Conservation (phyloP, 35 echinoderm and acorn worm genomes). For the Stichopus chloronotus region DNA sequence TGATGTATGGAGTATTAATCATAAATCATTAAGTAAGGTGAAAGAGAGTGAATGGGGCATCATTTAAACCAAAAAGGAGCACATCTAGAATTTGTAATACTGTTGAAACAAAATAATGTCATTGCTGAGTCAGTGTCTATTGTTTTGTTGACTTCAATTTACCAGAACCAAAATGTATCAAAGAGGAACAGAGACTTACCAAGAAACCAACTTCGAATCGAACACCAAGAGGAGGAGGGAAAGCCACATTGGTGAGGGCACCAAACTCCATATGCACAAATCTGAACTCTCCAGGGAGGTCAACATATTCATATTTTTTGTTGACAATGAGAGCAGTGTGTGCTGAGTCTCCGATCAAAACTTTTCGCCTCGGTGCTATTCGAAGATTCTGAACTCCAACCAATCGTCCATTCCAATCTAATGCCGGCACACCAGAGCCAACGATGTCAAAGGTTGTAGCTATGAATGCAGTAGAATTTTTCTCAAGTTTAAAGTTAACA, state of each 20-base stretch:
- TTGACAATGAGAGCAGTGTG: constrained; percentile 87
- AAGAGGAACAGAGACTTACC: constrained; percentile 46
- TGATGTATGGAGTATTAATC: too few relatives aligned
- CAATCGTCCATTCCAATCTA: constrained; percentile 82
- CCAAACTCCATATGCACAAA: constrained; percentile 92
- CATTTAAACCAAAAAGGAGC: too few relatives aligned
- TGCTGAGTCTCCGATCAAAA: constrained; percentile 66
- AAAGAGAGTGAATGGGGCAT: too few relatives aligned
- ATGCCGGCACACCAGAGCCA: constrained; percentile 73
- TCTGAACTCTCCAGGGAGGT: constrained; percentile 88
- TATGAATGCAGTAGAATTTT: constrained; percentile 70
- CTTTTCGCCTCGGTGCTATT: constrained; percentile 64
- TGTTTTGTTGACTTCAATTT: too few relatives aligned
- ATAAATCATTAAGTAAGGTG: too few relatives aligned
- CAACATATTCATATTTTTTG: constrained; percentile 61
- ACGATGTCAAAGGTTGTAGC: constrained; percentile 87
- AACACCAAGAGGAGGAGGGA: constrained; percentile 85
- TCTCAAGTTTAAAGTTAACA: constrained; percentile 82
- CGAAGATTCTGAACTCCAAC: constrained; percentile 80
- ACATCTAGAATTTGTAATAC: too few relatives aligned
- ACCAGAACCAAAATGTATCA: too few relatives aligned
- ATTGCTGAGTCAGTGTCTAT: too few relatives aligned
- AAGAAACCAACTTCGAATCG: constrained; percentile 82
- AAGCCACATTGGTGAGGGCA: constrained; percentile 66
- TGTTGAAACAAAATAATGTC: too few relatives aligned